These are phyloP conservation scores for Chauna torquata DNA, from an alignment of 2,113 vertebrate species.

Conservation along the genomic window DNA sequence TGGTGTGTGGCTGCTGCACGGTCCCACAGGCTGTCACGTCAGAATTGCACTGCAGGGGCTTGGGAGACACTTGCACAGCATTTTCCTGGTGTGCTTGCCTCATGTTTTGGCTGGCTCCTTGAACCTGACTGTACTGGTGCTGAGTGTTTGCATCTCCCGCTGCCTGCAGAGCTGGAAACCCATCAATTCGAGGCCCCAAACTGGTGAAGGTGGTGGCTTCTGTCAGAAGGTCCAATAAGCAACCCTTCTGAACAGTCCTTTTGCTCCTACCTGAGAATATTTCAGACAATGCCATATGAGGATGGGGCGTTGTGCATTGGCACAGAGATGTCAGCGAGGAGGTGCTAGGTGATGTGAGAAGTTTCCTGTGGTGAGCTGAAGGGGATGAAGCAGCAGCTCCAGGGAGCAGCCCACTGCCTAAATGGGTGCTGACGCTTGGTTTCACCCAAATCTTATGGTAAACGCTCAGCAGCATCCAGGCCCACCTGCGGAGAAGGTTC, in stretches of 20 bases:
- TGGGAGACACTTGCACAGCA: background rate
- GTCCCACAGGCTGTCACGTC: background rate
- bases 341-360: background rate
- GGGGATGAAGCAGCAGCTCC: background rate
- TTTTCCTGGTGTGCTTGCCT: background rate
- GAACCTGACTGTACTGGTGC: background rate
- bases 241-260: background rate
- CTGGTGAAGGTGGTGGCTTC: background rate
- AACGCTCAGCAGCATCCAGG: background rate
- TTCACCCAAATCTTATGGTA: background rate
- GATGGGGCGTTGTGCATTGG: background rate
- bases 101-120: background rate
- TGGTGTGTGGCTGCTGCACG: background rate
- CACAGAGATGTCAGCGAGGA: background rate
- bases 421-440: background rate
- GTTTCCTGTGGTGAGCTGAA: background rate
- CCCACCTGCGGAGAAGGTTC: background rate
- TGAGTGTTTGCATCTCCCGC: background rate
- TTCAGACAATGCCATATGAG: background rate
- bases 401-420: background rate
- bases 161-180: background rate
- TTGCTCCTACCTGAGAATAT: background rate
- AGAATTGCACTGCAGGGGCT: background rate
- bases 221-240: background rate
- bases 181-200: accelerated